Percentiles rank a stretch among this genome's conserved stretches.
phyloP scores from a whole-genome alignment of 2,113 vertebrate species.

The Pseudorasbora parva region DNA sequence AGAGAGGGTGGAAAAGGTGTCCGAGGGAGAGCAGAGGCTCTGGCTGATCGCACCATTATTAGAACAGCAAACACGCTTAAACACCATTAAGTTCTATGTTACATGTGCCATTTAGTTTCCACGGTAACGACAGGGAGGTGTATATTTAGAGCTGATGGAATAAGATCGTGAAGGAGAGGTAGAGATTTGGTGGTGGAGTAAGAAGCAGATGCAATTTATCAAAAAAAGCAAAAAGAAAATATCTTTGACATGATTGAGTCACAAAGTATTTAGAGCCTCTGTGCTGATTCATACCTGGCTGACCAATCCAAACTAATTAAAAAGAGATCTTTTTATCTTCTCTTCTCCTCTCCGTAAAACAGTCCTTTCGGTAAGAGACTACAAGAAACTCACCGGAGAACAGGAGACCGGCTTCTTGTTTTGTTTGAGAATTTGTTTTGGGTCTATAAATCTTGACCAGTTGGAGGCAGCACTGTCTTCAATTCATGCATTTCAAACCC shows the following conservation, averaged over 20 bases:
- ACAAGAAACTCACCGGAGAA: background rate
- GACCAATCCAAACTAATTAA: slow-evolving; percentile 61
- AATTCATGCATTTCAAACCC: slow-evolving; percentile 30
- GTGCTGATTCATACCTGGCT: slow-evolving; percentile 65
- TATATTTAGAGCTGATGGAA: slow-evolving; percentile 75
- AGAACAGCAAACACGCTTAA: slow-evolving; percentile 70
- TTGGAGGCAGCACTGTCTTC: slow-evolving; percentile 45
- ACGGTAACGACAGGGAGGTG: slow-evolving; percentile 71
- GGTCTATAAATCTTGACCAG: slow-evolving; percentile 39
- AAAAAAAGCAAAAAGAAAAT: slow-evolving; percentile 27
- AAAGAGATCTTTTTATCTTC: background rate
- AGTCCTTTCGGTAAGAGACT: background rate
- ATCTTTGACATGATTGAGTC: slow-evolving; percentile 69
- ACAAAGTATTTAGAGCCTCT: slow-evolving; percentile 68
- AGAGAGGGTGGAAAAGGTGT: slow-evolving; percentile 50
- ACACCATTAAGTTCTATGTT: slow-evolving; percentile 69
- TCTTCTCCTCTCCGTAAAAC: background rate
- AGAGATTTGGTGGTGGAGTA: background rate
- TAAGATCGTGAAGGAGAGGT: slow-evolving; percentile 58
- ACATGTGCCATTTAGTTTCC: slow-evolving; percentile 77
- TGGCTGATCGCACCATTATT: slow-evolving; percentile 62
- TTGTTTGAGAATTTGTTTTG: slow-evolving; percentile 41
- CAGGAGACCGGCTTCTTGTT: background rate
- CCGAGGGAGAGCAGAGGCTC: slow-evolving; percentile 46
- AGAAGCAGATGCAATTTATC: background rate